Percentiles rank a stretch among this genome's conserved stretches.
Evolutionary conservation across 2,113 vertebrate species (phyloP).

Genomic region (Crotalus tigris): DNA sequence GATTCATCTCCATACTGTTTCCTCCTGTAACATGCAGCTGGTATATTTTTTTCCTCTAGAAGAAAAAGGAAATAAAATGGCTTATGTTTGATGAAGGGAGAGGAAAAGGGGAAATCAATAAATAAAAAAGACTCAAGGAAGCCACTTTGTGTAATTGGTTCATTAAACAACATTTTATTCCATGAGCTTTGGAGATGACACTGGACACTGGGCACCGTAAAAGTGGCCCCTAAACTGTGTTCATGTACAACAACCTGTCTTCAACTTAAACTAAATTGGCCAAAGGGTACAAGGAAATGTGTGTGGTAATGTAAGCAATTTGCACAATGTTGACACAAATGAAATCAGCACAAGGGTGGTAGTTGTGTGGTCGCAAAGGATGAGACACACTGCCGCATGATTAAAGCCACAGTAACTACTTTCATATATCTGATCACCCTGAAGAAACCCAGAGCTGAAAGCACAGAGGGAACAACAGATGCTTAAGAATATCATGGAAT

Average conservation of each 20-base stretch:
- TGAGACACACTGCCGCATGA: background rate
- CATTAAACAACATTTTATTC: background rate
- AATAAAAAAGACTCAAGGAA: background rate
- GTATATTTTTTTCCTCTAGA: background rate
- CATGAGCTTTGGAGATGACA: background rate
- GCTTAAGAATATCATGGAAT: background rate
- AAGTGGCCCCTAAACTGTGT: background rate
- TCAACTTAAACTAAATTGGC: background rate
- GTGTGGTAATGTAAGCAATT: background rate
- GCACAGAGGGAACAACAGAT: background rate
- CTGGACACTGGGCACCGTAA: background rate
- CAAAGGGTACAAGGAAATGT: background rate
- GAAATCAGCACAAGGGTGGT: background rate
- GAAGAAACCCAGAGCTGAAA: background rate
- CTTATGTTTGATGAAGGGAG: background rate
- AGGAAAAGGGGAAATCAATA: background rate
- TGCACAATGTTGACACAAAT: background rate
- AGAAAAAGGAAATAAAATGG: background rate
- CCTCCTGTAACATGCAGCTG: background rate
- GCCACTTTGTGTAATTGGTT: background rate
- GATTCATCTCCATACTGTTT: background rate
- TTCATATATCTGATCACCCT: background rate
- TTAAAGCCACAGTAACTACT: background rate
- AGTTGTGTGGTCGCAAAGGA: background rate
- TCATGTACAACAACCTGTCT: background rate